Conservation (phyloP, 2,888 invertebrate genomes). For the Eustalomyia histrio region DNA sequence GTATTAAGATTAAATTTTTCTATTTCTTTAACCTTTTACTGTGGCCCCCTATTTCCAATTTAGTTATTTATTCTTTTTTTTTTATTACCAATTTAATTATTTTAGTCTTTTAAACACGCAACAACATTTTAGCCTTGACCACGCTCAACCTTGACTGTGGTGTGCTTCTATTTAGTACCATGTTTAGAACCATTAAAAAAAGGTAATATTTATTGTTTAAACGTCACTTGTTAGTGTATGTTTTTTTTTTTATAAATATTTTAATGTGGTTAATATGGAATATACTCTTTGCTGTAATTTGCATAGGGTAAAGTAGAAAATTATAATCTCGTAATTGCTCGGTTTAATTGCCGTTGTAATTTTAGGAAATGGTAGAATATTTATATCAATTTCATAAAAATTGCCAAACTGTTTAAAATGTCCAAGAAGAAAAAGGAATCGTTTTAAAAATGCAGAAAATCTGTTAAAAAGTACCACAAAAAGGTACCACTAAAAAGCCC, state of each 20-base stretch:
- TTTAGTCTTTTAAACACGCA: constrained; percentile 48
- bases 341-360: too few relatives aligned
- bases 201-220: constrained; percentile 15
- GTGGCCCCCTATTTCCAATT: too few relatives aligned
- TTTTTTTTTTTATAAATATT: background rate
- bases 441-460: too few relatives aligned
- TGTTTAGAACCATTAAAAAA: constrained; percentile 36
- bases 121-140: constrained; percentile 54
- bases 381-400: too few relatives aligned
- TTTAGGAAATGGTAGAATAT: too few relatives aligned
- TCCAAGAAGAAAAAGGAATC: too few relatives aligned
- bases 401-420: too few relatives aligned
- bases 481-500: too few relatives aligned
- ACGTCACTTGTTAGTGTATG: background rate
- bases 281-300: background rate
- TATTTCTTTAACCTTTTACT: constrained; percentile 24
- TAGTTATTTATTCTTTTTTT: background rate
- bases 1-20: too few relatives aligned
- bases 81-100: constrained; percentile 35
- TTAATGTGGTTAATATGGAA: background rate
- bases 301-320: too few relatives aligned
- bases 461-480: too few relatives aligned
- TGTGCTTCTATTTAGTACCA: constrained; percentile 28
- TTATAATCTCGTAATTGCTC: too few relatives aligned
- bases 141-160: constrained; percentile 56